Evolutionary conservation across 2,797 vertebrate genomes (phyloP), one percentile per base, ranked within the genome.

Genomic region (Spondyliosoma cantharus): DNA sequence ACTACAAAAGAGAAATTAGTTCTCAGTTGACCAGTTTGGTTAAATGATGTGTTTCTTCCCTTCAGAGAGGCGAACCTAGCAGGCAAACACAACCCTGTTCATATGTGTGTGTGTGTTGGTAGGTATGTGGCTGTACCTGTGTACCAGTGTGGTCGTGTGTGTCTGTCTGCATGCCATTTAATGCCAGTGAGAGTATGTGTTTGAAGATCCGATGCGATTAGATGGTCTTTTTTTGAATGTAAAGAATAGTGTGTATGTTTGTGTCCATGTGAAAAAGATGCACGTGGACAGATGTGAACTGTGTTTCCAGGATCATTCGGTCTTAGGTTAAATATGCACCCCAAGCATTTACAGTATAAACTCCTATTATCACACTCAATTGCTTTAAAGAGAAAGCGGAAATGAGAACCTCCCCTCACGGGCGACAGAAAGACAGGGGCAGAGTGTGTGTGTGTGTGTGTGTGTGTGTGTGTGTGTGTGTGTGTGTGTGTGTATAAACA

Each of bases 41-140:
- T 93, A 93, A 94, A 94, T 94, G 90, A 93, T 92, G 91, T 93
- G 91, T 94, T 95, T 92, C 92, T 89, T 91, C 83, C 90, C 79
- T 92, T 93, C 90, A 92, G 84, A 88, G 77, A 80, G 86, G 92
- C 66, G 58, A 78, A 86, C 91, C 93, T 89, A 82, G 87, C 74
- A 90, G 90, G 90, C 90, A 88, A 91, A 91, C 82, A 80, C 70
- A 61, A 3, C 60, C 29, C 3, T 69, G 49, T 69, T 43, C 66
- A 71, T 79, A 58, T 78, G 77, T 76, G 46, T 77, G 74, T 54
- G 61, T 57, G 68, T 59, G 71, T 48, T 46, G 7, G 25, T 60
- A 22, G 73, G 42, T 48, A 57, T 84, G 66, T 67, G 52, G 57
- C 63, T 81, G 45, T 71, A 71, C 75, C 78, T 82, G 81, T 70